Evolutionary conservation across 2,113 vertebrate genomes (phyloP).

Genomic region (Jacana jacana): DNA sequence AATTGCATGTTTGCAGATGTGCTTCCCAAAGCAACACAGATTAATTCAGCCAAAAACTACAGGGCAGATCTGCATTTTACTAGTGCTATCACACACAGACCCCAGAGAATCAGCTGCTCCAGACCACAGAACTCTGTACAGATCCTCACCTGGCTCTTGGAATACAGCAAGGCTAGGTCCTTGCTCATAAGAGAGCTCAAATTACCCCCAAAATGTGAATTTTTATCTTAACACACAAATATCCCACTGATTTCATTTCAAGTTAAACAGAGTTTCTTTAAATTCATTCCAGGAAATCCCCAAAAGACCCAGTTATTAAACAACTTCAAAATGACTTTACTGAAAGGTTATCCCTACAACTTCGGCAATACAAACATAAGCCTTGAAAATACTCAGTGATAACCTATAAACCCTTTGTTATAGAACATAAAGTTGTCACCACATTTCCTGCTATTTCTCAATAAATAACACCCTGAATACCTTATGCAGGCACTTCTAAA

Average conservation of each 20-base stretch:
- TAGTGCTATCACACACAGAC: too few relatives aligned
- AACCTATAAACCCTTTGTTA: neutral
- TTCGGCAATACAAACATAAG: neutral
- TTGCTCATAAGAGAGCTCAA: neutral
- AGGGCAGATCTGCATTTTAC: neutral
- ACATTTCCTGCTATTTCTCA: neutral
- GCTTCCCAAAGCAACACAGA: fast-evolving
- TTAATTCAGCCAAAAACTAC: neutral
- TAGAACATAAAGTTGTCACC: neutral
- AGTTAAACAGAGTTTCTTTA: neutral
- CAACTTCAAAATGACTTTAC: neutral
- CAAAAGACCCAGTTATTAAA: neutral
- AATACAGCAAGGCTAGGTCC: neutral
- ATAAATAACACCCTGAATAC: neutral
- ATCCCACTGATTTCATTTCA: neutral
- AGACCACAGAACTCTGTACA: too few relatives aligned
- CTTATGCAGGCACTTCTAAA: neutral
- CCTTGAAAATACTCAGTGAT: neutral
- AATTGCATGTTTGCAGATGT: neutral
- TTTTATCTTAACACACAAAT: neutral
- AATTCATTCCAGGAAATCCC: neutral
- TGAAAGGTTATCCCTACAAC: neutral
- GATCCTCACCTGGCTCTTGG: neutral
- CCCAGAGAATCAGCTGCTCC: neutral
- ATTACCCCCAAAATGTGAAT: neutral